Evolutionary conservation across 2,113 vertebrate genomes (phyloP), one percentile per base, ranked within the genome.

Genomic region (Neolamprologus modestus): DNA sequence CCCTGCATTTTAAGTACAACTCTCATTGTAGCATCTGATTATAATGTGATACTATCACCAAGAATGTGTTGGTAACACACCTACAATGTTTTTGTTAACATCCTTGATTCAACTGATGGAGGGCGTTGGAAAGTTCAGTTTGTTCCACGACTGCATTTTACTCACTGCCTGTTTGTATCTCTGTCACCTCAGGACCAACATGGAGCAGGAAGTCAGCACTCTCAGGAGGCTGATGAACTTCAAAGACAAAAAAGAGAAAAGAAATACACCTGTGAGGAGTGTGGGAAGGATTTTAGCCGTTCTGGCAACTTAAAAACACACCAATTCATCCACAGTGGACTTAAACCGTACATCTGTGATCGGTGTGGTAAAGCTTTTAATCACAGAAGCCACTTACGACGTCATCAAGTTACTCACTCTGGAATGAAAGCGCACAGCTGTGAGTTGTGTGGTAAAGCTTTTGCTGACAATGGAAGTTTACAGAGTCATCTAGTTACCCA

Each of bases 211-310:
- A 61, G 57, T 10, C 28, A 19, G 57, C 28, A 0, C 57, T 61
- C 28, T 61, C 28, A 61, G 57, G 57, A 61, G 57, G 14, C 28
- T 2, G 57, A 61, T 17, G 14, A 61, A 19, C 57, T 31, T 61
- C 57, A 61, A 17, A 61, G 57, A 33, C 26, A 31, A 17, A 10
- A 61, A 6, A 17, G 1, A 61, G 57, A 61, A 31, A 61, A 61
- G 16, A 61, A 31, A 61, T 61, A 61, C 57, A 61, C 8, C 3
- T 61, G 57, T 61, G 57, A 33, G 8, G 57, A 61, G 16, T 61
- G 57, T 61, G 57, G 57, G 57, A 61, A 61, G 57, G 28, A 61
- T 61, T 61, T 61, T 33, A 33, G 16, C 57, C 57, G 57, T 61
- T 31, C 26, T 61, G 28, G 57, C 57, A 61, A 61, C 26, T 61